Base-by-base conservation (phyloP, 53 echinoderm and acorn worm species). In the Arbacia lixula region DNA sequence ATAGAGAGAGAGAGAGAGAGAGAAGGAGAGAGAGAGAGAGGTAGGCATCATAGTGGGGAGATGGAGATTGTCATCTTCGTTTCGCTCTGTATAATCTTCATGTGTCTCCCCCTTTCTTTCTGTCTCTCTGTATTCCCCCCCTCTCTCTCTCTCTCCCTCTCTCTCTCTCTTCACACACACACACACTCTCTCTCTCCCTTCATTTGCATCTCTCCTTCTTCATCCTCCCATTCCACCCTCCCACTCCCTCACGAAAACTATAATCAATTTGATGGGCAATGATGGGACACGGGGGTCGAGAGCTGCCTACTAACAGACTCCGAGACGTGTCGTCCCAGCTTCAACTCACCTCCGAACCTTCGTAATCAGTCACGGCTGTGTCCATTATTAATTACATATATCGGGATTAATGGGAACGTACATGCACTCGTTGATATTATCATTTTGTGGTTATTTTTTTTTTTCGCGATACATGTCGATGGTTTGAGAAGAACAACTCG, bases 311-410 rank as follows among this genome's bases (percentile, higher is more conserved):
- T 62, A 5, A 32, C 17, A 19, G 31, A 9, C 68, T n/a, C 39
- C 10, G 41, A 26, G 38, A 40, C 68, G 68, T 71, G 71, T 12
- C 46, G 43, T 21, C 25, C 17, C 6, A 38, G 71, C 24, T 27
- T 49, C 9, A 25, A 46, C 24, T 24, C 8, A 22, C 29, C 40
- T 39, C 37, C 26, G 6, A 46, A 10, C 46, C 14, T 46, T 6
- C 14, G 8, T 46, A 41, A 68, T 71, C 71, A 71, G 71, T 43
- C 71, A 71, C 71, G 71, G 71, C 39, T 71, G 25, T 49, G 39
- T 71, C 28, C 71, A 71, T 71, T 42, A 71, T 71, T 71, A 71
- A 71, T 71, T 43, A 71, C 26, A 37, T 11, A 21, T n/a, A 41
- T 10, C 26, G 30, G 34, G 12, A 29, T 42, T 71, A 71, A 71